Base-by-base conservation (phyloP, 2,888 invertebrate genomes). In the Clepsis dumicolana region DNA sequence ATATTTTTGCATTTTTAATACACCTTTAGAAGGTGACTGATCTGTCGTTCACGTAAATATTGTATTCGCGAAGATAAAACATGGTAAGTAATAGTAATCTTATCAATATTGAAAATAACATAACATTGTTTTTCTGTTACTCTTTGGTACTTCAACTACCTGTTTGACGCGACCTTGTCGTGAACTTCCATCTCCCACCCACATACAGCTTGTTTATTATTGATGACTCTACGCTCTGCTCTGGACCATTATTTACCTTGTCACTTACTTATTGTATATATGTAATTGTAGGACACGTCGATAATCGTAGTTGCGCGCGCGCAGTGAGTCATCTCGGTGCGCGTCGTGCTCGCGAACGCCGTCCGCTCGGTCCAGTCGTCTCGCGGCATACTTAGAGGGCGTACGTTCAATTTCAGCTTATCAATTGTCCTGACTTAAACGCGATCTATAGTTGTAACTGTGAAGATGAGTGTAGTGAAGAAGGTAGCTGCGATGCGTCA, bases 401-500 rank as follows among this genome's bases (percentile, higher is more conserved):
- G 91, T 90, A 93, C 93, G 89, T 88, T 86, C 87, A 80, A 85
- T 81, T 82, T 77, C 81, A 82, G 81, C 75, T 80, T 78, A 78
- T 76, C 53, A 61, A 67, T 71, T 69, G 68, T 72, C 67, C 35
- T 50, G 48, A 74, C 76, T 80, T 74, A 74, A 48, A 77, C 80
- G 78, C 82, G 82, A 83, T 78, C 77, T 48, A 48, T 48, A 48
- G 75, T 44, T 32, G 50, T 61, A 57, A 32, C 57, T 21, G 68
- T 82, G 78, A 85, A 80, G 75, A 93, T 93, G 93, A 89, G 90
- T 74, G 89, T 94, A 50, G 94, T 95, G 70, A 95, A 95, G 84
- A 95, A 95, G 79, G 95, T 94, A 67, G 94, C 95, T 71, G 96
- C 96, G 41, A 95, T 96, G 85, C 95, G 95, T 77, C 95, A 96